Percentiles rank a stretch among this genome's conserved stretches.
phyloP scores from a whole-genome alignment of 2,797 vertebrate species.

The Silurus aristotelis region DNA sequence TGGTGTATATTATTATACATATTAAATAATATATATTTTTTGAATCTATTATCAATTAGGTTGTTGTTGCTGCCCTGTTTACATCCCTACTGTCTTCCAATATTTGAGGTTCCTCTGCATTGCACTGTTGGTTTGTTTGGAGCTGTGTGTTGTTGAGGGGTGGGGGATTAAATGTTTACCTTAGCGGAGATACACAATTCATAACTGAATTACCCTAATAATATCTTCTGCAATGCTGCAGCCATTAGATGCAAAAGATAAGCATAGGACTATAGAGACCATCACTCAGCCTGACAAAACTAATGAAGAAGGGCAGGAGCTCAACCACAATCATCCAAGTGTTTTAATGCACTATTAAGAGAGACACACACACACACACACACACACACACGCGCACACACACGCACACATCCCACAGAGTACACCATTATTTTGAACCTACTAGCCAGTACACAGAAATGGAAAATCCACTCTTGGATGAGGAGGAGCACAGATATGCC shows the following conservation, averaged over 20 bases:
- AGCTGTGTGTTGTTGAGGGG: not conserved
- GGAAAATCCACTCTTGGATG: not conserved
- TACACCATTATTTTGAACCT: not conserved
- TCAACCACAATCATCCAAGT: conserved; percentile 22
- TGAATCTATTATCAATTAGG: not conserved
- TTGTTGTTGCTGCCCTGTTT: not conserved
- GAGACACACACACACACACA: too few species aligned
- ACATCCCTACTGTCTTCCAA: not conserved
- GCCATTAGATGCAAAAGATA: conserved; percentile 21
- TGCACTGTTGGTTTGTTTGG: not conserved
- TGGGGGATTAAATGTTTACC: not conserved
- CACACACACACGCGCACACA: too few species aligned
- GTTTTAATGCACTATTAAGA: not conserved
- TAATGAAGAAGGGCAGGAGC: conserved; percentile 40
- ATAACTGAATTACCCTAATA: conserved; percentile 56
- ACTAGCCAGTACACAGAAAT: not conserved
- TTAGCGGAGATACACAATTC: conserved; percentile 2
- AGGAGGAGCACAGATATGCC: not conserved
- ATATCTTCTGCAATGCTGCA: conserved; percentile 41
- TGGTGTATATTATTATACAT: too few species aligned
- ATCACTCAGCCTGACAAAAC: conserved; percentile 41
- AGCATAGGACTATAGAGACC: conserved; percentile 33
- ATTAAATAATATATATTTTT: not conserved
- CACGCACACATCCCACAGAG: not conserved
- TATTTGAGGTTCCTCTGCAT: not conserved